A percentile compares a stretch with the other conserved stretches of the same genome.
These are phyloP conservation scores for Agrotis segetum DNA, from an alignment of 2,888 invertebrate genomes.

Conservation along the genomic window DNA sequence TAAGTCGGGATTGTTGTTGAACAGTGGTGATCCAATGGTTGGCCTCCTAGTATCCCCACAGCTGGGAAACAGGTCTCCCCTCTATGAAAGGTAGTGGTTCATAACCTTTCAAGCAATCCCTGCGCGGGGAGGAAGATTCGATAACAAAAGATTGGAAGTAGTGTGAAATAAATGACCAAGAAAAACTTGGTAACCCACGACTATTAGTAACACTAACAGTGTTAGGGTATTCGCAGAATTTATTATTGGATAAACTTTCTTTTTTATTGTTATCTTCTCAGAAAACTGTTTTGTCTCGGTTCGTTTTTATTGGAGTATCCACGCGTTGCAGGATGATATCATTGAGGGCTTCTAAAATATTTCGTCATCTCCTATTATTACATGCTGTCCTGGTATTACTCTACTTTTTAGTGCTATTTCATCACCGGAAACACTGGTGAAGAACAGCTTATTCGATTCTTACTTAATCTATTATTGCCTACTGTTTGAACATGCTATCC, in stretches of 20 bases:
- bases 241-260: slow-evolving; percentile 17
- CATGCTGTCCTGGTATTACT: slow-evolving; percentile 5
- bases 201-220: slow-evolving; percentile 9
- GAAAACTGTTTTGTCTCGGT: neutral
- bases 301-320: neutral
- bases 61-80: no score
- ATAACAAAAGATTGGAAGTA: neutral
- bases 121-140: no score
- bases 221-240: slow-evolving; percentile 9
- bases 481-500: slow-evolving; percentile 97
- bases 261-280: neutral
- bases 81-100: neutral
- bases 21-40: no score
- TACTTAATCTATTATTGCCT: slow-evolving; percentile 92
- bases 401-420: neutral
- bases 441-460: no score
- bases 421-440: no score
- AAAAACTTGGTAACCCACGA: neutral
- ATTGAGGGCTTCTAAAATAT: no score
- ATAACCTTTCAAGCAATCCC: neutral
- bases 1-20: no score
- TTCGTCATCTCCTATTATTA: neutral
- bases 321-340: no score
- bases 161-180: neutral
- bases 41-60: neutral